Evolutionary conservation across 1,140 invertebrate species (phyloP).

Genomic region (Meloidogyne exigua): DNA sequence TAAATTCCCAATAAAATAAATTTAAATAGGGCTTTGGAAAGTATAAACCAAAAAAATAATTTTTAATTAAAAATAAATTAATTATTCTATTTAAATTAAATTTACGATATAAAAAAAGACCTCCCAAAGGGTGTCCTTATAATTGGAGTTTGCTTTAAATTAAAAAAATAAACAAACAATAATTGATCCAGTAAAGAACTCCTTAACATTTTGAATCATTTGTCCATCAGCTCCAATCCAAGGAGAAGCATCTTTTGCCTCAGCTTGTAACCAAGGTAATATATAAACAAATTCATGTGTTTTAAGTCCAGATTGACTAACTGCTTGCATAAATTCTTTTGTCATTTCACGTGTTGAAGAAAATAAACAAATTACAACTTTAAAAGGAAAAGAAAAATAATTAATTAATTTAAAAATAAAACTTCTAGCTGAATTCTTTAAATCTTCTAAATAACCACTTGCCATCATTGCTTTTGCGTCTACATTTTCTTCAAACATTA

Average conservation of each 20-base stretch:
- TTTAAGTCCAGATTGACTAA: conserved; percentile 41
- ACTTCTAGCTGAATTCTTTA: conserved; percentile 53
- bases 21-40: no score
- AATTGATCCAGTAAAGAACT: conserved; percentile 51
- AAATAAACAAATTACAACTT: conserved; percentile 56
- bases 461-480: conserved; percentile 50
- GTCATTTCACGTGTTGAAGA: conserved; percentile 51
- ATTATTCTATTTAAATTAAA: no score
- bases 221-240: conserved; percentile 57
- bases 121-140: no score
- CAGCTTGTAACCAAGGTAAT: conserved; percentile 57
- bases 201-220: conserved; percentile 54
- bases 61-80: no score
- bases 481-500: conserved; percentile 55
- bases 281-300: conserved; percentile 55
- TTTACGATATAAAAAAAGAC: no score
- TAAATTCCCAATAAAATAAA: no score
- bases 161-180: conserved; percentile 42
- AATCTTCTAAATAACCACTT: conserved; percentile 52
- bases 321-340: conserved; percentile 58
- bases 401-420: neutral
- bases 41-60: no score
- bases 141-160: neutral
- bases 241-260: conserved; percentile 53
- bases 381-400: no score